phyloP scores from a whole-genome alignment of 2,797 vertebrate species.

The Eulemur coronatus region DNA sequence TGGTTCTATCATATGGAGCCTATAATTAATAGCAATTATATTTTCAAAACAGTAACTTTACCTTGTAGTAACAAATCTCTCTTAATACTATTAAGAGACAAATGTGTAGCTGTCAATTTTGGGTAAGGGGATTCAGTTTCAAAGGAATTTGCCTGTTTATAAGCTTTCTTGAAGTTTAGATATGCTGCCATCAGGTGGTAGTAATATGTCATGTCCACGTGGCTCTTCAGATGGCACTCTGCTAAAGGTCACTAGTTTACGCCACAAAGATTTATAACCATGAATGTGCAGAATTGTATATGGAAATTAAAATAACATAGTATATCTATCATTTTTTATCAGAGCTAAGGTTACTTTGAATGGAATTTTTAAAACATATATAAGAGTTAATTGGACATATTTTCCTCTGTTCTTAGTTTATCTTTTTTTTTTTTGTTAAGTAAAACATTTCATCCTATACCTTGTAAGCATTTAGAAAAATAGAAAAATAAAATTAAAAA shows the following conservation, averaged over 20 bases:
- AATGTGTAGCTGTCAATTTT: background rate
- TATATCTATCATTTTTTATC: background rate
- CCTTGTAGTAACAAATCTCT: background rate
- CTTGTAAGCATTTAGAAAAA: constrained; percentile 31
- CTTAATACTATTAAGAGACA: constrained; percentile 26
- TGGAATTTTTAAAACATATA: constrained; percentile 38
- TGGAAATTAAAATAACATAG: constrained; percentile 12
- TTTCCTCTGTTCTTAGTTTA: background rate
- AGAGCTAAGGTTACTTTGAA: constrained; percentile 3
- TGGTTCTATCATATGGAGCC: constrained; percentile 81
- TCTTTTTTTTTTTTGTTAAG: background rate
- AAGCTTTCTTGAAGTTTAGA: constrained; percentile 61
- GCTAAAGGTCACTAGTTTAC: constrained; percentile 26
- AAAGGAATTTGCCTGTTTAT: constrained; percentile 14
- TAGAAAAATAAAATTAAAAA: constrained; percentile 30
- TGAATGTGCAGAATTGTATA: background rate
- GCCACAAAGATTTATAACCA: background rate
- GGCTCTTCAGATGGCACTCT: background rate
- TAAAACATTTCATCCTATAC: background rate
- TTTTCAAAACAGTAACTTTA: constrained; percentile 35
- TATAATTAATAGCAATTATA: constrained; percentile 60
- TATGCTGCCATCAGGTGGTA: constrained; percentile 64
- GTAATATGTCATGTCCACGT: constrained; percentile 50
- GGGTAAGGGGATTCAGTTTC: background rate
- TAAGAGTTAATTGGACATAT: background rate